These are phyloP conservation scores for Sycobia sp. DNA, from an alignment of 1,140 invertebrate species.

Conservation along the genomic window DNA sequence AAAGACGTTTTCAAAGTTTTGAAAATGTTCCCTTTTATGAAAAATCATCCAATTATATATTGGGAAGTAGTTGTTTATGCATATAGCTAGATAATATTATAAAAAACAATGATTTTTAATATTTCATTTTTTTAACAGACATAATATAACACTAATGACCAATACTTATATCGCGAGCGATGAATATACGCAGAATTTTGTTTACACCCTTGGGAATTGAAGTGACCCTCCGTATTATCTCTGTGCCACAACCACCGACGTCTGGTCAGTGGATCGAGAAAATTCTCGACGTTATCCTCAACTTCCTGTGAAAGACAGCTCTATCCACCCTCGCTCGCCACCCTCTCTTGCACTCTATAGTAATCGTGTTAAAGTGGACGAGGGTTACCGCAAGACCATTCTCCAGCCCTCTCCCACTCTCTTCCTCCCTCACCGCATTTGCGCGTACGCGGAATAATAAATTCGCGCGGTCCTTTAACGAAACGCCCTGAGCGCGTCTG, in stretches of 20 bases:
- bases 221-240: constrained; percentile 2
- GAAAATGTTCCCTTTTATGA: too few relatives aligned
- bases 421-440: constrained; percentile 17
- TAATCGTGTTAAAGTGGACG: constrained; percentile 56
- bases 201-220: neutral
- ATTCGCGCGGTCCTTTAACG: constrained; percentile 47
- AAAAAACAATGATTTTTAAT: too few relatives aligned
- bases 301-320: neutral
- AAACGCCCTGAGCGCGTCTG: too few relatives aligned
- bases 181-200: neutral
- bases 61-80: too few relatives aligned
- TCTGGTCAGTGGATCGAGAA: constrained; percentile 15
- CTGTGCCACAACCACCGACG: neutral
- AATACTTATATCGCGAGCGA: too few relatives aligned
- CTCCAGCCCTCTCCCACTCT: constrained; percentile 26
- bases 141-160: too few relatives aligned
- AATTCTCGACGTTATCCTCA: neutral
- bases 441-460: constrained; percentile 55
- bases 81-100: too few relatives aligned
- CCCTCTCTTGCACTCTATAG: too few relatives aligned
- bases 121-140: too few relatives aligned
- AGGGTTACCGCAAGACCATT: constrained; percentile 49
- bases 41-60: too few relatives aligned
- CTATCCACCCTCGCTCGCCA: neutral
- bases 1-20: too few relatives aligned